A percentile compares a stretch with the other conserved stretches of the same genome.
These are phyloP conservation scores for Thymelicus lineola DNA, from an alignment of 2,888 invertebrate genomes.

Conservation along the genomic window DNA sequence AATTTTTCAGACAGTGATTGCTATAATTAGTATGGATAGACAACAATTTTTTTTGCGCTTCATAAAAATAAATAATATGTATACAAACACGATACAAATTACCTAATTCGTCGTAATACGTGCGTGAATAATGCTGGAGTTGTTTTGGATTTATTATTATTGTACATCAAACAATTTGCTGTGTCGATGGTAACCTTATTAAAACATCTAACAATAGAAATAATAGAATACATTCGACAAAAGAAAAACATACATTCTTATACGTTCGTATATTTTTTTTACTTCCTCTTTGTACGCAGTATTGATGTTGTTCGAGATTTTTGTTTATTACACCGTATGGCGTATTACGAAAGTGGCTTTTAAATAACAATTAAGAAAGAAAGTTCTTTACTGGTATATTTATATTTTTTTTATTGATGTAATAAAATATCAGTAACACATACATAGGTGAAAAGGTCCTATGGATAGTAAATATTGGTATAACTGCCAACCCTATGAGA, in stretches of 20 bases:
- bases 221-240: conserved; percentile 52
- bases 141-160: conserved; percentile 69
- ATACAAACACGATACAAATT: conserved; percentile 70
- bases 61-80: conserved; percentile 56
- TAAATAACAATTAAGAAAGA: not conserved
- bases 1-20: conserved; percentile 42
- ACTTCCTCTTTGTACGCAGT: conserved; percentile 25
- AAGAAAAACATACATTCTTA: conserved; percentile 58
- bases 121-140: conserved; percentile 70
- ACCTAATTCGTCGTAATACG: conserved; percentile 74
- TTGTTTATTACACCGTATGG: no score
- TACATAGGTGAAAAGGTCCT: no score
- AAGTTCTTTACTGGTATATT: not conserved
- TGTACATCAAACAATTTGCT: conserved; percentile 73
- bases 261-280: conserved; percentile 55
- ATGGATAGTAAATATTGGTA: no score
- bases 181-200: conserved; percentile 67
- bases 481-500: no score
- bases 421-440: no score
- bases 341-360: no score
- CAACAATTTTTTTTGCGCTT: conserved; percentile 53
- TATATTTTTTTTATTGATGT: not conserved
- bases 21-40: conserved; percentile 52
- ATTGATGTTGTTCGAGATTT: no score
- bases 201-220: conserved; percentile 67